Percentiles rank a stretch among this genome's conserved stretches.
Conservation (phyloP, 2,888 invertebrate species). For the Caenorhabditis imperialis region DNA sequence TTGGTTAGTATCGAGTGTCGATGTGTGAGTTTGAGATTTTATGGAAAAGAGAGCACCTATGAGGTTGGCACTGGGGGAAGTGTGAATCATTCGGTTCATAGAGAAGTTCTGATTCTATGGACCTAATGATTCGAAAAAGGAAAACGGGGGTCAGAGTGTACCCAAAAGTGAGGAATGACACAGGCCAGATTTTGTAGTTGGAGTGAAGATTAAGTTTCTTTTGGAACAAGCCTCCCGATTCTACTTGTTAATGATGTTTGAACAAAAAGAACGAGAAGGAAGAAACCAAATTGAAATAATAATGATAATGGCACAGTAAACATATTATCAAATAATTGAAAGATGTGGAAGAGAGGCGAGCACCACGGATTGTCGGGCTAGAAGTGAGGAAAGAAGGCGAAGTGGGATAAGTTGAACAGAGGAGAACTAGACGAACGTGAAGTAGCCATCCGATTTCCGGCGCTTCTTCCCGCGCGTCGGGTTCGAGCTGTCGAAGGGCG, state of each 20-base stretch:
- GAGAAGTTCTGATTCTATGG: too few species aligned
- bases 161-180: constrained; percentile 31
- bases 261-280: neutral
- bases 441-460: constrained; percentile 78
- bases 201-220: neutral
- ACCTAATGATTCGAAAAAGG: too few species aligned
- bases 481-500: constrained; percentile 76
- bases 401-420: constrained; percentile 21
- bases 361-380: constrained; percentile 37
- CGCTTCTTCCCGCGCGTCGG: constrained; percentile 77
- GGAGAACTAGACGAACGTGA: constrained; percentile 77
- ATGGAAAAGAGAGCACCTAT: constrained; percentile 35
- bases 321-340: constrained; percentile 38
- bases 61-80: constrained; percentile 36
- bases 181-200: constrained; percentile 1
- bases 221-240: neutral
- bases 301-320: constrained; percentile 36
- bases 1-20: constrained; percentile 28
- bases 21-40: constrained; percentile 50
- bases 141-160: constrained; percentile 39
- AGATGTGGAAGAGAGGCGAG: constrained; percentile 36
- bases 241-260: neutral
- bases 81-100: neutral
- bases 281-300: constrained; percentile 17
- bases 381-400: constrained; percentile 45